These are phyloP conservation scores for Halisarca cf. caerulea DNA, from an alignment of 37 sponge, comb jelly and placozoan genomes.

Conservation along the genomic window DNA sequence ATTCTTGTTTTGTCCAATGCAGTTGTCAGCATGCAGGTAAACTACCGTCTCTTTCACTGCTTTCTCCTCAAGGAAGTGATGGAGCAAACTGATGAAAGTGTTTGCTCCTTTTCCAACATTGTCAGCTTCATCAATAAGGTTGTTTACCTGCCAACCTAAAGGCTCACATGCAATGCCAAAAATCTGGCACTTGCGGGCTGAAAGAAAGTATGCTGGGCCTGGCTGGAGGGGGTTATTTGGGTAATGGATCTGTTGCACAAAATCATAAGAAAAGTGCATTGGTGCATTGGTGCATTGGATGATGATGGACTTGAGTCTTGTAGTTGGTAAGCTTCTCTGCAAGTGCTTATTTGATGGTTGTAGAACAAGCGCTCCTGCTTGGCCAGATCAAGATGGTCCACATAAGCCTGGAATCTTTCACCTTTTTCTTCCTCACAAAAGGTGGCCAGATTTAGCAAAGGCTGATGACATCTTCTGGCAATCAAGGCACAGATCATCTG, in stretches of 20 bases:
- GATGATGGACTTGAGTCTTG: neutral
- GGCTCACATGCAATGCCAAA: no score
- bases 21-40: no score
- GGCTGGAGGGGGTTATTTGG: conserved; percentile 16
- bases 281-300: neutral
- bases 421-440: neutral
- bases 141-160: no score
- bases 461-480: neutral
- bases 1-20: no score
- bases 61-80: no score
- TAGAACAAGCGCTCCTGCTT: neutral
- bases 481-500: neutral
- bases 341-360: neutral
- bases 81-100: no score
- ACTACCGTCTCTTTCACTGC: no score
- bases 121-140: no score
- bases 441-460: neutral
- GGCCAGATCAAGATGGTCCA: neutral
- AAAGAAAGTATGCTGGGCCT: conserved; percentile 2
- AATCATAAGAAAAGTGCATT: conserved; percentile 1
- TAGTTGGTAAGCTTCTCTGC: neutral
- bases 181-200: neutral
- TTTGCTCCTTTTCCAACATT: no score
- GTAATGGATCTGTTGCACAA: neutral
- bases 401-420: neutral